Conservation (phyloP, 2,113 vertebrate species). For the Dermatemys mawii region DNA sequence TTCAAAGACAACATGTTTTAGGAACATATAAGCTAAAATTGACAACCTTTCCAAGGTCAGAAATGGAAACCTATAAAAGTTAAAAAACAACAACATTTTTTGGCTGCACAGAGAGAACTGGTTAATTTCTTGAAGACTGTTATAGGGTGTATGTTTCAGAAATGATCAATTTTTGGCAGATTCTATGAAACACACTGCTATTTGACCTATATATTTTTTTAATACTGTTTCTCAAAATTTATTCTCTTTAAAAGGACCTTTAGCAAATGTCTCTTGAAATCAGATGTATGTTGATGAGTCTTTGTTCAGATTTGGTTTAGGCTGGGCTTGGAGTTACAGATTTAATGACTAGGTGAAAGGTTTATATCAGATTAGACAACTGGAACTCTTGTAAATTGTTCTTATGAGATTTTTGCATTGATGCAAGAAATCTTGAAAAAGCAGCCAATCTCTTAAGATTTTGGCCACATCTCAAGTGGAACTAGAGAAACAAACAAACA, state of each 20-base stretch:
- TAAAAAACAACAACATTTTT: not conserved
- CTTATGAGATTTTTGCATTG: not conserved
- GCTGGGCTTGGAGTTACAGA: not conserved
- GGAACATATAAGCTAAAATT: not conserved
- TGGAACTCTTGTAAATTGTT: not conserved
- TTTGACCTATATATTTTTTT: not conserved
- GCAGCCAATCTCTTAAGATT: not conserved
- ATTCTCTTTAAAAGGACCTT: not conserved
- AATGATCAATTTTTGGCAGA: not conserved
- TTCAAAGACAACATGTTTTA: not conserved
- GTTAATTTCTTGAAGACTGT: slow-evolving; percentile 19
- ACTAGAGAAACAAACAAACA: not conserved
- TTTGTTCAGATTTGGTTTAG: not conserved
- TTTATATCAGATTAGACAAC: not conserved
- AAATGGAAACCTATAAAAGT: not conserved
- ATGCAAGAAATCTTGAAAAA: not conserved
- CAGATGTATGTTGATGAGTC: not conserved
- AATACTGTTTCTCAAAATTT: not conserved
- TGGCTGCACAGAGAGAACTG: slow-evolving; percentile 28
- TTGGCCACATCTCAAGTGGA: not conserved
- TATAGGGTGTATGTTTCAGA: not conserved
- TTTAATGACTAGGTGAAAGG: not conserved
- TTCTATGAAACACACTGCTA: not conserved
- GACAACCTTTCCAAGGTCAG: slow-evolving; percentile 19
- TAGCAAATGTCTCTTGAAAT: not conserved